Conservation (phyloP, 2,797 vertebrate genomes). For the Spondyliosoma cantharus region DNA sequence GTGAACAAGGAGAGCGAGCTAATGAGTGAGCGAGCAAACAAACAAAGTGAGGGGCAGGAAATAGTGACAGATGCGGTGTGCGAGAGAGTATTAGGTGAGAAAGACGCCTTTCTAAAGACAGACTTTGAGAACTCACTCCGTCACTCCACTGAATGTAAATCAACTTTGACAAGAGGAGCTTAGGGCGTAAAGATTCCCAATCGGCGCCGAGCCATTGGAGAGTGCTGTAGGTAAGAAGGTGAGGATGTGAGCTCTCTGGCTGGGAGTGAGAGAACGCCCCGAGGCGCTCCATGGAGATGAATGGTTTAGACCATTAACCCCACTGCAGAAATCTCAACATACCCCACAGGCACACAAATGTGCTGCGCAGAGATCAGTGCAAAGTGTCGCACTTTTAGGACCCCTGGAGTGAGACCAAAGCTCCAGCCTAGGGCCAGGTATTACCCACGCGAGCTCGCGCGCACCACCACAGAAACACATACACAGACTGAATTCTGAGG, state of each 20-base stretch:
- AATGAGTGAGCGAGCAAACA: conserved; percentile 66
- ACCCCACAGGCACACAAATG: conserved; percentile 76
- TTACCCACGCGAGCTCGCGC: conserved; percentile 32
- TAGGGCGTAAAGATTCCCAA: conserved; percentile 77
- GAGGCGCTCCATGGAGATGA: conserved; percentile 72
- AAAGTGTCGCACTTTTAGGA: conserved; percentile 60
- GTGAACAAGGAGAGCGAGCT: conserved; percentile 49
- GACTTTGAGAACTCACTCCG: conserved; percentile 73
- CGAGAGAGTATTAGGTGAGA: conserved; percentile 59
- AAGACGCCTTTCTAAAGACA: conserved; percentile 62
- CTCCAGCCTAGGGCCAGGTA: conserved; percentile 72
- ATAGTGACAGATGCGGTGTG: conserved; percentile 65
- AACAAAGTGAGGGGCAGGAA: conserved; percentile 58
- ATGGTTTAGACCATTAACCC: conserved; percentile 81
- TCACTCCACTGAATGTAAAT: conserved; percentile 76
- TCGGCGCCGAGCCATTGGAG: conserved; percentile 53
- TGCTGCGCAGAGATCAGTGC: conserved; percentile 72
- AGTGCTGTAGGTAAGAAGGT: conserved; percentile 76
- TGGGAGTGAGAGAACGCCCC: conserved; percentile 63
- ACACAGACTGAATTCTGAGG: conserved; percentile 7
- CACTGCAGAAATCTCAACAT: conserved; percentile 70
- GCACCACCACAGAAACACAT: conserved; percentile 11
- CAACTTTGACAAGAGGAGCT: conserved; percentile 75
- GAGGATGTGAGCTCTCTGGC: conserved; percentile 65
- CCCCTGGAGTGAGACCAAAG: conserved; percentile 77